Conservation (phyloP, 92 coral and sea anemone genomes). For the Scolanthus callimorphus region DNA sequence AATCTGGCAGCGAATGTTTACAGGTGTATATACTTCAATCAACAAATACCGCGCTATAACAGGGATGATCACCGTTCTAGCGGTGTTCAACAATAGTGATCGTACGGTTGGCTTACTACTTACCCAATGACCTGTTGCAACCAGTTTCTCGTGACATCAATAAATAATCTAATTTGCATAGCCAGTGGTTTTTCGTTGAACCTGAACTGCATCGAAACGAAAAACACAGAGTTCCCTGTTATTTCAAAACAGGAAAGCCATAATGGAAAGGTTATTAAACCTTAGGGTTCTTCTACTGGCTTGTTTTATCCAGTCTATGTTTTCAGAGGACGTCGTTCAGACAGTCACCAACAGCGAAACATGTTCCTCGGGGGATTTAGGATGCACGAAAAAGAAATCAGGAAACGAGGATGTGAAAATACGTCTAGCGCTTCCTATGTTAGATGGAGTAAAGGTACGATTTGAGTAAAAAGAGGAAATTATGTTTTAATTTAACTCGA, state of each 20-base stretch:
- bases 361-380: not conserved
- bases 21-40: too few relatives aligned
- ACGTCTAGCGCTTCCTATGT: not conserved
- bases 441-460: not conserved
- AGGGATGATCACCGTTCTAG: not conserved
- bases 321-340: not conserved
- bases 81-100: slow-evolving; percentile 3
- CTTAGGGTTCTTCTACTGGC: not conserved
- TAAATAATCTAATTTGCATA: slow-evolving; percentile 31
- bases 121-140: slow-evolving; percentile 41
- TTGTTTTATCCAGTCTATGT: not conserved
- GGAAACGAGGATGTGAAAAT: not conserved
- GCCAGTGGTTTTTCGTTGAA: too few relatives aligned
- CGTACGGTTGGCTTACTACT: slow-evolving; percentile 27
- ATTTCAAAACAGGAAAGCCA: too few relatives aligned
- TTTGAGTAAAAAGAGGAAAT: too few relatives aligned
- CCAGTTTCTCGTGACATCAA: slow-evolving; percentile 44
- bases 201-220: too few relatives aligned
- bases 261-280: not conserved
- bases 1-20: too few relatives aligned
- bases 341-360: not conserved
- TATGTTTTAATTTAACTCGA: too few relatives aligned
- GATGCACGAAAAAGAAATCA: not conserved
- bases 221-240: too few relatives aligned
- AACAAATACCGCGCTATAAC: too few relatives aligned